Percentiles rank a stretch among this genome's conserved stretches.
Conservation (phyloP, 2,888 invertebrate species). For the Agapetus fuscipes region DNA sequence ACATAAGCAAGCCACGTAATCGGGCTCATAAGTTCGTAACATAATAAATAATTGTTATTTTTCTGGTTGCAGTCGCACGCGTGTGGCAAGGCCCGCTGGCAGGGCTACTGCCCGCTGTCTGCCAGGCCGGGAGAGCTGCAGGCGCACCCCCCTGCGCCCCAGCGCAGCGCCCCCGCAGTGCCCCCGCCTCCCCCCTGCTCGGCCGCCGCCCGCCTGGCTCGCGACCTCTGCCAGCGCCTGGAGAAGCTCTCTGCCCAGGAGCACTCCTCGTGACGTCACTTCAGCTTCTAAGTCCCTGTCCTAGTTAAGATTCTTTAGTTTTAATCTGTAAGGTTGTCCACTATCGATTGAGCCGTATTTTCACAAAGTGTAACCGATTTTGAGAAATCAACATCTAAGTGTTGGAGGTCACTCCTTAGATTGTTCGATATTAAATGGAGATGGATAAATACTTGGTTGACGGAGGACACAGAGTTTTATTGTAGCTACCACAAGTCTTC, state of each 20-base stretch:
- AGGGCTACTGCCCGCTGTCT: conserved; percentile 46
- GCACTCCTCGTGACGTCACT: conserved; percentile 38
- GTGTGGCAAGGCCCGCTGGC: conserved; percentile 61
- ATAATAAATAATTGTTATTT: conserved; percentile 10
- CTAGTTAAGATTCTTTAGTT: too few species aligned
- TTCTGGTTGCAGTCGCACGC: conserved; percentile 53
- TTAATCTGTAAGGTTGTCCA: too few species aligned
- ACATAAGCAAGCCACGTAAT: too few species aligned
- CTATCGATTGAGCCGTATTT: too few species aligned
- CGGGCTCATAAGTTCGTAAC: too few species aligned
- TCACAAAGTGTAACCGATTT: too few species aligned
- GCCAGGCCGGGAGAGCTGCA: conserved; percentile 8
- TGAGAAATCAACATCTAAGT: too few species aligned
- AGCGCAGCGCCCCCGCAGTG: not conserved
- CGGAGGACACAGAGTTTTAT: too few species aligned
- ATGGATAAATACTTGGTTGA: too few species aligned
- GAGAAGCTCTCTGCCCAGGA: conserved; percentile 40
- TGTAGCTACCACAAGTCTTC: too few species aligned
- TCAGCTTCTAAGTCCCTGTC: conserved; percentile 29
- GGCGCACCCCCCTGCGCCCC: conserved; percentile 8
- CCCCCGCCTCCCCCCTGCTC: conserved; percentile 11
- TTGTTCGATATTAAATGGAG: too few species aligned
- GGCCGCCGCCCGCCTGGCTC: conserved; percentile 30
- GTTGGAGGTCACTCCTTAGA: too few species aligned
- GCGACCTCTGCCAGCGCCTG: conserved; percentile 43